Evolutionary conservation across 2,888 invertebrate species (phyloP), one percentile per base, ranked within the genome.

Genomic region (Trichopoda pennipes): DNA sequence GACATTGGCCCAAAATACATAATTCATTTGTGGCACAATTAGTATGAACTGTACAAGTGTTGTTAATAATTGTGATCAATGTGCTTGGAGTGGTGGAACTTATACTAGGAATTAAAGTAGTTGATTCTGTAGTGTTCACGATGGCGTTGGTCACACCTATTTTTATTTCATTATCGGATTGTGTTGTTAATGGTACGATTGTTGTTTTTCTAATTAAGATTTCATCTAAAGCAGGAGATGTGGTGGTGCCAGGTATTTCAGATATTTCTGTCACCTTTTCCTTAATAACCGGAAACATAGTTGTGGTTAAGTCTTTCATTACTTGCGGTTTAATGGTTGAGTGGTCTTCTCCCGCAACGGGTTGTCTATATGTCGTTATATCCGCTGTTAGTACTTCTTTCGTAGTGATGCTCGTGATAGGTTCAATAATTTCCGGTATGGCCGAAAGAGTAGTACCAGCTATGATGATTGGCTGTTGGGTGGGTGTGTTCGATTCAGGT

Each of bases 1-100:
- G 91, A 90, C 94, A 94, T 88, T 91, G 91, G 86, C 92, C 92
- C 88, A 91, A 91, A 85, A 92, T 91, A 90, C 94, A 95, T 84
- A 92, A 92, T 90, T 94, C 93, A 85, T 92, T 92, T 86, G 91
- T 90, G 85, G 91, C 91, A 90, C 95, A 95, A 88, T 94, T 94
- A 87, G 91, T 91, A 90, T 94, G 92, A 87, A 91, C 90, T 86
- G 91, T 91, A 92, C 94, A 94, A 86, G 90, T 82, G 47, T 78
- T 86, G 87, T 89, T 90, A 87, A 87, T 89, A 88, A 91, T 90
- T 86, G 86, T 87, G 86, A 86, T 87, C 84, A 86, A 85, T 78
- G 87, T 88, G 61, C 87, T 86, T 76, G 84, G 86, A 78, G 78
- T 73, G 58, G 86, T 78, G 66, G 87, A 89, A 85, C 88, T 90